Evolutionary conservation across 2,113 vertebrate species (phyloP), one percentile per base, ranked within the genome.

Genomic region (Syngnathus typhle): DNA sequence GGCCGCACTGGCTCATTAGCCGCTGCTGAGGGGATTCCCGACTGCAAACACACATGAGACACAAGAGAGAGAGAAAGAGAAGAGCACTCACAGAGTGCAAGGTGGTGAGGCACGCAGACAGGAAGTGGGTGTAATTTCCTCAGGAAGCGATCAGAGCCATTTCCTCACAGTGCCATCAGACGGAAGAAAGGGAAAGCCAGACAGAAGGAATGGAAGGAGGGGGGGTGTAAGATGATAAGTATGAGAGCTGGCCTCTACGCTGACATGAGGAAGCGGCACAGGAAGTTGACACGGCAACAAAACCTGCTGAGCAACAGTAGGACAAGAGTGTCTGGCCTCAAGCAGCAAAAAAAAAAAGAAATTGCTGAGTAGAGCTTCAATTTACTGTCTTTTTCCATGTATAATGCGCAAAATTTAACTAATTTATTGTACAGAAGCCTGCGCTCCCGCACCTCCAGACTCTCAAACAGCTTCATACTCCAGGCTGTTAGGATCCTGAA

Each of bases 111-210:
- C 70, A 84, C 63, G 85, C 72, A 86, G 86, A 85, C 83, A 88
- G 89, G 90, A 91, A 92, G 85, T 87, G 86, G 91, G 89, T 85
- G 92, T 91, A 87, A 90, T 90, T 91, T 91, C 90, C 89, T 90
- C 83, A 89, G 91, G 91, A 92, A 90, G 83, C 82, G 81, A 90
- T 91, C 87, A 89, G 77, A 91, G 82, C 55, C 82, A 87, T 91
- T 90, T 91, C 89, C 88, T 88, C 82, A 77, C 37, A 72, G 78
- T 78, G 65, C 83, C 85, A 88, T 84, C 77, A 79, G 75, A 85
- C 75, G 54, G 67, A 73, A 77, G 70, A 64, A 73, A 56, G 65
- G 66, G 61, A 60, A 74, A 65, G 52, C 64, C 49, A 49, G 41
- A 63, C 43, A 69, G 44, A 55, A 36, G 69, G 59, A 60, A 62